A percentile compares a stretch with the other conserved stretches of the same genome.
phyloP scores from a whole-genome alignment of 2,888 invertebrate species.

The Heliconius hortense region DNA sequence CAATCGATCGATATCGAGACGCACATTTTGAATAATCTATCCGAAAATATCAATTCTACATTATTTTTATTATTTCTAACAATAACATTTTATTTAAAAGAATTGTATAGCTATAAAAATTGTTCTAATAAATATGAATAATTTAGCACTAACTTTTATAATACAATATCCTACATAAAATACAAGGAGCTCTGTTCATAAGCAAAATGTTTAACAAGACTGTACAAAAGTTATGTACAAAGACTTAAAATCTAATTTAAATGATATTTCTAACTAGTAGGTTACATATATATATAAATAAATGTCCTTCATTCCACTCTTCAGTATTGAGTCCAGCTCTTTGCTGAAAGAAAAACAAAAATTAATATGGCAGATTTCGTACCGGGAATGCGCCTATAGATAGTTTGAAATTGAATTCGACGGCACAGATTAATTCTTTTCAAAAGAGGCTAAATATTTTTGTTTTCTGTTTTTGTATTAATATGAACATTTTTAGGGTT shows the following conservation, averaged over 20 bases:
- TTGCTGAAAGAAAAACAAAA: constrained; percentile 81
- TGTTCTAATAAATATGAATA: constrained; percentile 40
- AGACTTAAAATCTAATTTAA: constrained; percentile 48
- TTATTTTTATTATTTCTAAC: constrained; percentile 54
- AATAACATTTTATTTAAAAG: constrained; percentile 36
- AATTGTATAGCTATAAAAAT: constrained; percentile 40
- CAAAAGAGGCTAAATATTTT: background rate
- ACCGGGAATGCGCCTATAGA: constrained; percentile 38
- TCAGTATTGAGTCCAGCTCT: constrained; percentile 93
- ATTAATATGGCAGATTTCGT: constrained; percentile 44
- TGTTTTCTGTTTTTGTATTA: background rate
- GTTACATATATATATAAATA: constrained; percentile 46
- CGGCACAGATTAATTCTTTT: background rate
- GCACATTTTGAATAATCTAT: constrained; percentile 64
- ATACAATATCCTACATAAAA: constrained; percentile 49
- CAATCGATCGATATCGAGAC: constrained; percentile 48
- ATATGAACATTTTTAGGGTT: background rate
- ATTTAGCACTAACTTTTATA: constrained; percentile 42
- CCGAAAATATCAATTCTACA: constrained; percentile 69
- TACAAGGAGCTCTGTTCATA: constrained; percentile 56
- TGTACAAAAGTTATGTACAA: constrained; percentile 74
- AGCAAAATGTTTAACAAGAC: constrained; percentile 60
- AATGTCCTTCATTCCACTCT: constrained; percentile 59
- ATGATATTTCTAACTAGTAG: constrained; percentile 51
- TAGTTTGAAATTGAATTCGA: constrained; percentile 6